Percentiles rank a stretch among this genome's conserved stretches.
These are phyloP conservation scores for Plecotus auritus DNA, from an alignment of 2,113 vertebrate genomes.

Conservation along the genomic window DNA sequence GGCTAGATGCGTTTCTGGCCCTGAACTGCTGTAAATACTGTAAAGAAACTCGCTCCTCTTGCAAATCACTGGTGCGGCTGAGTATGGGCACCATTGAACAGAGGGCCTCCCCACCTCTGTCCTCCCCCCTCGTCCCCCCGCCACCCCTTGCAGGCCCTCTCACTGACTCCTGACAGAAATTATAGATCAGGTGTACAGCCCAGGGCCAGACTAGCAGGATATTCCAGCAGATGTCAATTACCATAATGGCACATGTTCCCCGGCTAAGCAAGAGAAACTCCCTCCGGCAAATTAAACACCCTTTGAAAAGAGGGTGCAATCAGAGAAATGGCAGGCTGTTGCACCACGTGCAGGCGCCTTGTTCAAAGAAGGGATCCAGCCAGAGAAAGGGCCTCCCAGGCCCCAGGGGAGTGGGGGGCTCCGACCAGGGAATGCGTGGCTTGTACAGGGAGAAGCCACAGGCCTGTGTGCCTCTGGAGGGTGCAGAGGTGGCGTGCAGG, in stretches of 20 bases:
- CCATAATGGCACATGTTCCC: neutral
- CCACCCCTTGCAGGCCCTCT: neutral
- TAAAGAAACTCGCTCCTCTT: neutral
- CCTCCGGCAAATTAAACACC: neutral
- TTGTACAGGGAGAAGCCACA: neutral
- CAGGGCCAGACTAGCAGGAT: constrained; percentile 43
- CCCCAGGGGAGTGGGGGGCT: neutral
- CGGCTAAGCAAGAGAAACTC: constrained; percentile 36
- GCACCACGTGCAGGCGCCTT: neutral
- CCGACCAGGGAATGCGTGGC: neutral
- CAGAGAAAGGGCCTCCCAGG: neutral
- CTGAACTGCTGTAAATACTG: neutral
- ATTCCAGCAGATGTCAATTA: constrained; percentile 42
- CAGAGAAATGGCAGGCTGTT: neutral
- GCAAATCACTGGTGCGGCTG: neutral
- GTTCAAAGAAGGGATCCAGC: neutral
- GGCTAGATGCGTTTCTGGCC: neutral
- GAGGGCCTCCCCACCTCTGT: neutral
- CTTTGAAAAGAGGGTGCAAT: constrained; percentile 22
- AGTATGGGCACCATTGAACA: neutral
- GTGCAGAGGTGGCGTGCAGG: rapidly evolving
- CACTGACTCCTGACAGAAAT: neutral
- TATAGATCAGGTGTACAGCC: neutral
- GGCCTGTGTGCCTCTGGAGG: neutral
- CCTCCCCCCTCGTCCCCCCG: too few relatives aligned